phyloP scores from a whole-genome alignment of 2,888 invertebrate species.

The Philopedon plagiatum region DNA sequence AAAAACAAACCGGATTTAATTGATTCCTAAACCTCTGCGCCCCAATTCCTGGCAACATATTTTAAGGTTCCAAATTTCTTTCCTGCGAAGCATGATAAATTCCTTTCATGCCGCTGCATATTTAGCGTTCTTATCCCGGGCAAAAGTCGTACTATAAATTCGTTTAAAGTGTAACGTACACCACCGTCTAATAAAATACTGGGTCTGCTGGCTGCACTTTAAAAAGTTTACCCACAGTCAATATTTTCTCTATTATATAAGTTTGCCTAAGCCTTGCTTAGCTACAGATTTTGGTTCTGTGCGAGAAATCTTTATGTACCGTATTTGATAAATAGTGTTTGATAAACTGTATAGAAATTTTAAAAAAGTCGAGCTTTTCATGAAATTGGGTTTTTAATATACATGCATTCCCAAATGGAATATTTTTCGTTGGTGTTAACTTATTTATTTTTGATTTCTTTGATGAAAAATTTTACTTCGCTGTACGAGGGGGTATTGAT shows the following conservation, averaged over 20 bases:
- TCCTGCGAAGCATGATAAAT: background rate
- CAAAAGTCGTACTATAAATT: conserved; percentile 17
- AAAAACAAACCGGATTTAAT: background rate
- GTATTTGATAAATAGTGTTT: conserved; percentile 38
- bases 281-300: conserved; percentile 36
- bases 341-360: background rate
- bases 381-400: too few relatives aligned
- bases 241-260: conserved; percentile 46
- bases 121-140: background rate
- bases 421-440: too few relatives aligned
- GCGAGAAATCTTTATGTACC: conserved; percentile 36
- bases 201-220: conserved; percentile 23
- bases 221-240: conserved; percentile 35
- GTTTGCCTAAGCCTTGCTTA: conserved; percentile 36
- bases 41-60: background rate
- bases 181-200: conserved; percentile 36
- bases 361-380: too few relatives aligned
- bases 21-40: background rate
- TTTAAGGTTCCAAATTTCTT: background rate
- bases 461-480: too few relatives aligned
- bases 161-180: conserved; percentile 10
- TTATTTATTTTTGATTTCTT: too few relatives aligned
- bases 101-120: conserved; percentile 9
- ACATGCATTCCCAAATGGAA: too few relatives aligned
- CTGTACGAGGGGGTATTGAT: too few relatives aligned